Conservation (phyloP, 2,888 invertebrate genomes). For the Lamellibrachia columna region DNA sequence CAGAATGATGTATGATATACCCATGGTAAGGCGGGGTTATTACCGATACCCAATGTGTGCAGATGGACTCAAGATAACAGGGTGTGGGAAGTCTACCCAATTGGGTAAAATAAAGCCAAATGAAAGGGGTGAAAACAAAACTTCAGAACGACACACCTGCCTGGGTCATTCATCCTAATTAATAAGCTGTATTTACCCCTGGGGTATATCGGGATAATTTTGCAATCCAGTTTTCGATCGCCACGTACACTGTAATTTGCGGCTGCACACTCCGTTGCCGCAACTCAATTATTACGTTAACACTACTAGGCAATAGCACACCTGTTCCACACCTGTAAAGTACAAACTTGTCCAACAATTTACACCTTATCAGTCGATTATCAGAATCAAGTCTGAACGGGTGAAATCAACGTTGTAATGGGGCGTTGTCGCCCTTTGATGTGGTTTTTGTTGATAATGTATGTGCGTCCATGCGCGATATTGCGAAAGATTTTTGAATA, state of each 20-base stretch:
- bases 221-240: not conserved
- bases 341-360: not conserved
- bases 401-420: constrained; percentile 2
- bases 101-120: not conserved
- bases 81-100: not conserved
- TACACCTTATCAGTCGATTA: not conserved
- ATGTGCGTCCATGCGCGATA: not conserved
- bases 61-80: not conserved
- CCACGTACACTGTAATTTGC: not conserved
- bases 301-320: not conserved
- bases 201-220: not conserved
- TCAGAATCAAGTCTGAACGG: not conserved
- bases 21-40: not conserved
- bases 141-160: not conserved
- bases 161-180: not conserved
- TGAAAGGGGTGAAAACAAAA: not conserved
- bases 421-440: not conserved
- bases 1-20: not conserved
- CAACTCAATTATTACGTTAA: not conserved
- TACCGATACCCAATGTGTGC: not conserved
- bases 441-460: not conserved
- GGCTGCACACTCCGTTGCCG: not conserved
- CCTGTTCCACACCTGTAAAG: not conserved
- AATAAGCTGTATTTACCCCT: not conserved
- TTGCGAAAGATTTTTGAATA: not conserved